Percentiles rank a stretch among this genome's conserved stretches.
Conservation (phyloP, 2,888 invertebrate genomes). For the Troides oblongomaculatus region DNA sequence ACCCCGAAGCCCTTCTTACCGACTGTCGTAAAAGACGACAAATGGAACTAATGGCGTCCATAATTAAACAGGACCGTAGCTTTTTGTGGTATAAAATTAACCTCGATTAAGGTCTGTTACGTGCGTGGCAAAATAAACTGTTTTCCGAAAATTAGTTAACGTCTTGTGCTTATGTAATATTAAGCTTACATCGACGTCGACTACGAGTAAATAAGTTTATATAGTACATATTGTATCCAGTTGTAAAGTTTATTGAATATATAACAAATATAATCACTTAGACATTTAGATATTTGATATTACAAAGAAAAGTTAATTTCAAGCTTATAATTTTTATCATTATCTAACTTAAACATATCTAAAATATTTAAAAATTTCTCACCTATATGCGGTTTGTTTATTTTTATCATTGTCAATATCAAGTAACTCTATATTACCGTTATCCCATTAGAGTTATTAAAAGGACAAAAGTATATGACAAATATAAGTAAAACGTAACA, state of each 20-base stretch:
- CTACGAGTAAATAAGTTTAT: too few species aligned
- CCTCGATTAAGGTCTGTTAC: constrained; percentile 18
- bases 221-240: too few species aligned
- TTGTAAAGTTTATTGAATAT: too few species aligned
- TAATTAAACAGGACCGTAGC: constrained; percentile 20
- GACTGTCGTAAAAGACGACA: constrained; percentile 26
- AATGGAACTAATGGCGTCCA: constrained; percentile 28
- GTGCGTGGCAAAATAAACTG: constrained; percentile 8
- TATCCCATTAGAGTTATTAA: constrained; percentile 13
- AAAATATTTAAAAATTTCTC: too few species aligned
- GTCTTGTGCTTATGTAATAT: background rate
- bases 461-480: background rate
- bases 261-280: too few species aligned
- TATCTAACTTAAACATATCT: too few species aligned
- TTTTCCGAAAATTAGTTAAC: constrained; percentile 3
- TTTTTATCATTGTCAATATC: background rate
- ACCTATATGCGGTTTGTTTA: too few species aligned
- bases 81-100: constrained; percentile 28
- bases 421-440: background rate
- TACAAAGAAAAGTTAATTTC: too few species aligned
- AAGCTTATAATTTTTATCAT: too few species aligned
- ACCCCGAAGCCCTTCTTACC: constrained; percentile 26
- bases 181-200: too few species aligned
- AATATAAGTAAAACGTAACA: constrained; percentile 18
- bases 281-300: too few species aligned